phyloP scores from a whole-genome alignment of 1,140 invertebrate genomes.

The Ephestia elutella region DNA sequence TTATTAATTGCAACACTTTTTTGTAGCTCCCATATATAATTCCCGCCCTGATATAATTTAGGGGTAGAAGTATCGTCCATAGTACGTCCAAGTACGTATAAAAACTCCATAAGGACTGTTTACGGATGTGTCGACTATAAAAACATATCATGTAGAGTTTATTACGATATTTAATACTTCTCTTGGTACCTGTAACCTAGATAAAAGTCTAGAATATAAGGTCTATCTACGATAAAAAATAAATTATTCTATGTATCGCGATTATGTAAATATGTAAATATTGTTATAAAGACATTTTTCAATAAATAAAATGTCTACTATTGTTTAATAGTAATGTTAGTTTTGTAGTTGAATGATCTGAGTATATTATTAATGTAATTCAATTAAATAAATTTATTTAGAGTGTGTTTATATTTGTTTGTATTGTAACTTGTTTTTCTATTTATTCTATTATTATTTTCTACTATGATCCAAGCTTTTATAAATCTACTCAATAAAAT shows the following conservation, averaged over 20 bases:
- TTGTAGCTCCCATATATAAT: too few species aligned
- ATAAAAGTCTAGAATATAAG: constrained; percentile 1
- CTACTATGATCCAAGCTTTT: too few species aligned
- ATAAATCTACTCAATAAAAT: too few species aligned
- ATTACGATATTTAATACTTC: constrained; percentile 1
- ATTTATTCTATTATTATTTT: too few species aligned
- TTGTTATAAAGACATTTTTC: neutral
- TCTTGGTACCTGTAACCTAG: constrained; percentile 3
- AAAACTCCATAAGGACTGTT: neutral
- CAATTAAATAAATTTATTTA: too few species aligned
- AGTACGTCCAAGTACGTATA: neutral
- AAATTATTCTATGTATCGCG: neutral
- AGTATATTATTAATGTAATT: neutral
- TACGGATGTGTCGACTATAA: constrained; percentile 1
- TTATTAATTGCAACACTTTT: too few species aligned
- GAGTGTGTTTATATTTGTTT: too few species aligned
- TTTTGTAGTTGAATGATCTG: neutral
- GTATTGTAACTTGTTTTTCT: too few species aligned
- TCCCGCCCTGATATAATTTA: too few species aligned
- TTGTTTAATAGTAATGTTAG: neutral
- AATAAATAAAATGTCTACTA: neutral
- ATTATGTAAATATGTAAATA: neutral
- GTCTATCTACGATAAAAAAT: neutral
- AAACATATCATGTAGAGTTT: constrained; percentile 2
- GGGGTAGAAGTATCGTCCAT: too few species aligned